These are phyloP conservation scores for Bos indicus DNA, from an alignment of 2,113 vertebrate species.

Conservation along the genomic window DNA sequence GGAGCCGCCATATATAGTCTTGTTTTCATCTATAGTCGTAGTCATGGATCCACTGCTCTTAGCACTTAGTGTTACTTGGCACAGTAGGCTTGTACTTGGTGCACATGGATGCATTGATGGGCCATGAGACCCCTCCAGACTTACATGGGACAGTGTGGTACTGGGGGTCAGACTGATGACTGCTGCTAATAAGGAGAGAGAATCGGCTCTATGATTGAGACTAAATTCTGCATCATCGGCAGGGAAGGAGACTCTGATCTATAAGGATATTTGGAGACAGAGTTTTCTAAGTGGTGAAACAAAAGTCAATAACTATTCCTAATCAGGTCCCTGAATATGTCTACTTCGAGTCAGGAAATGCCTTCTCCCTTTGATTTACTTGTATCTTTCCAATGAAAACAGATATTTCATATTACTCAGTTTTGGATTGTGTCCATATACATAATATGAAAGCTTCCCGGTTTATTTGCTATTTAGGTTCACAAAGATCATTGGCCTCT, in stretches of 20 bases:
- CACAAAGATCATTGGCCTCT: conserved; percentile 61
- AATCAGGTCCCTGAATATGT: not conserved
- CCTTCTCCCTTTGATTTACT: conserved; percentile 29
- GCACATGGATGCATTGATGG: rapidly evolving
- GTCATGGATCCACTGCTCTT: not conserved
- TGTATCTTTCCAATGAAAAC: conserved; percentile 51
- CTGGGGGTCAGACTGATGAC: not conserved
- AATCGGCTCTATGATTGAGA: not conserved
- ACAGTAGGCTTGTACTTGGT: not conserved
- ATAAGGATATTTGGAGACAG: not conserved
- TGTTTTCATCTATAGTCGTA: not conserved
- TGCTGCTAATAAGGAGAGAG: not conserved
- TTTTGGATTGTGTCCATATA: conserved; percentile 40
- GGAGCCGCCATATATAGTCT: not conserved
- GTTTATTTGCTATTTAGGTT: conserved; percentile 65
- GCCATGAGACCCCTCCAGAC: not conserved
- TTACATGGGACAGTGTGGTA: not conserved
- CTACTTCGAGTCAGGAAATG: conserved; percentile 30
- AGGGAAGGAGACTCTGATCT: not conserved
- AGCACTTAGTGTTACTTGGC: not conserved
- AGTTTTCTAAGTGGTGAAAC: not conserved
- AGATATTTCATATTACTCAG: conserved; percentile 49
- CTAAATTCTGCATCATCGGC: not conserved
- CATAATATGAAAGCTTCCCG: conserved; percentile 49
- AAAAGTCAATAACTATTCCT: not conserved